Conservation (phyloP, 23 tunicate genomes). For the Trididemnum miniatum region DNA sequence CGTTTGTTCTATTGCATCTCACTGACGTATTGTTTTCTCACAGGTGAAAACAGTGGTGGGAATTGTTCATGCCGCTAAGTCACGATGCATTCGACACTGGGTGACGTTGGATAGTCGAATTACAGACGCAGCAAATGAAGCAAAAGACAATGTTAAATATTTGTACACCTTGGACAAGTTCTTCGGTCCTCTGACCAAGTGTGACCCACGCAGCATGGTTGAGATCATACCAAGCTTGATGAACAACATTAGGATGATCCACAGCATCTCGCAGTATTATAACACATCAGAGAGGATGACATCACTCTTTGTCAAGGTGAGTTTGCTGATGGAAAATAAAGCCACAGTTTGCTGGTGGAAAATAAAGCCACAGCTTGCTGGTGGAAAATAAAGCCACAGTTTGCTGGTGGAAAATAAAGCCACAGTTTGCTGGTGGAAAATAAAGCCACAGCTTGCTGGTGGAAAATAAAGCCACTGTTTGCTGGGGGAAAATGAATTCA, state of each 20-base stretch:
- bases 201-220: constrained; percentile 77
- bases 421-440: too few species aligned
- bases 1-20: background rate
- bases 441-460: too few species aligned
- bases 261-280: constrained; percentile 78
- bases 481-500: too few species aligned
- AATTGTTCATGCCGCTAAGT: constrained; percentile 73
- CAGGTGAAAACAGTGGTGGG: constrained; percentile 71
- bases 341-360: too few species aligned
- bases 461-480: too few species aligned
- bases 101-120: constrained; percentile 80
- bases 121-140: constrained; percentile 88
- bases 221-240: constrained; percentile 84
- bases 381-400: too few species aligned
- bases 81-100: constrained; percentile 70
- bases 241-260: constrained; percentile 90
- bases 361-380: too few species aligned
- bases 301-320: constrained; percentile 80
- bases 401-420: too few species aligned
- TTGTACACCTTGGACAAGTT: constrained; percentile 86
- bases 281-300: constrained; percentile 93
- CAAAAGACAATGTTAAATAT: constrained; percentile 81
- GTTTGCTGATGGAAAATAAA: too few species aligned
- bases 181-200: constrained; percentile 84
- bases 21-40: background rate